Conservation (phyloP, 1,140 invertebrate genomes). For the Ridgeia piscesae region DNA sequence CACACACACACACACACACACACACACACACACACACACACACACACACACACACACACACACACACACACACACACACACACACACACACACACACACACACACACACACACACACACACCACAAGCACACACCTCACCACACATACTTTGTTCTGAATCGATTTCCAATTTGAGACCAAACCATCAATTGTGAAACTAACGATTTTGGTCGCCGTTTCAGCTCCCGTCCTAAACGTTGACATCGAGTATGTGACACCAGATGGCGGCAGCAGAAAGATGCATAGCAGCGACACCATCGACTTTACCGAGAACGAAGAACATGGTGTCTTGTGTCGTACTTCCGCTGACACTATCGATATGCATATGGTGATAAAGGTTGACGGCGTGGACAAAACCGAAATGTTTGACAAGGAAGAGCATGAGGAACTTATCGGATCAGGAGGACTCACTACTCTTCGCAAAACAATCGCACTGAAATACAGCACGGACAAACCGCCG, state of each 20-base stretch:
- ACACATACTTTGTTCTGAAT: not conserved
- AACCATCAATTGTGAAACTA: not conserved
- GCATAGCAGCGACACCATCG: not conserved
- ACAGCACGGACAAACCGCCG: not conserved
- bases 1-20: not conserved
- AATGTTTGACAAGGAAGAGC: not conserved
- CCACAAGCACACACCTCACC: not conserved
- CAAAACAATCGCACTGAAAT: not conserved
- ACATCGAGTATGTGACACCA: not conserved
- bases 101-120: not conserved
- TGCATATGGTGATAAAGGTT: not conserved
- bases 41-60: not conserved
- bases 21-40: not conserved
- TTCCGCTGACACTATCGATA: not conserved
- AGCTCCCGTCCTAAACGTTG: not conserved
- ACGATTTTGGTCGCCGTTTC: not conserved
- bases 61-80: not conserved
- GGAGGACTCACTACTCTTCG: not conserved
- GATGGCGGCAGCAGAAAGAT: not conserved
- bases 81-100: not conserved
- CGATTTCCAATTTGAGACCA: not conserved
- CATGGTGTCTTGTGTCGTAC: not conserved
- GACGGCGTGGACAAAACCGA: not conserved
- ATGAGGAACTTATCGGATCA: not conserved
- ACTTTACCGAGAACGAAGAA: not conserved